Evolutionary conservation across 2,113 vertebrate genomes (phyloP), one percentile per base, ranked within the genome.

Genomic region (Lophius piscatorius): DNA sequence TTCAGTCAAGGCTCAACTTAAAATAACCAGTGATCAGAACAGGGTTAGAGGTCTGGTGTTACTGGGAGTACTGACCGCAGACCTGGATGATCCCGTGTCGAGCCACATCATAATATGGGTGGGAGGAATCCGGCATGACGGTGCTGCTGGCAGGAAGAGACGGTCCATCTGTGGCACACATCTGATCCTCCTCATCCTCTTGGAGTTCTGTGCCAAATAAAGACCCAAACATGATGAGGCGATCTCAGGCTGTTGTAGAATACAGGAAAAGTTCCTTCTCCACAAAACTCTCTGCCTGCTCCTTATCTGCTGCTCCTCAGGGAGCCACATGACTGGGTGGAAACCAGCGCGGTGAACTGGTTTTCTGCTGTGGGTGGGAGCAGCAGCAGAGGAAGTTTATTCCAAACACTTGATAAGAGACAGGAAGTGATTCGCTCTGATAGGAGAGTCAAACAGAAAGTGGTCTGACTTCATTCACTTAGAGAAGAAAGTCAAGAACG

Each of bases 1-100:
- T n/a, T n/a, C n/a, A n/a, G n/a, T n/a, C n/a, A n/a, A n/a, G n/a
- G n/a, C n/a, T n/a, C n/a, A n/a, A n/a, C n/a, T n/a, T n/a, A n/a
- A n/a, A n/a, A n/a, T n/a, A n/a, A n/a, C n/a, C n/a, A n/a, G n/a
- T n/a, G n/a, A n/a, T n/a, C n/a, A n/a, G n/a, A n/a, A n/a, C 26
- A 28, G 31, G 3, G 8, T 9, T 33, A 10, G 11, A 33, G 9
- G 11, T 11, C 11, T 9, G 31, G 11, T 9, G 31, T 17, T 1
- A 10, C 9, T 40, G 41, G 20, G 11, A 2, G 4, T 11, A 64
- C 81, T 23, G 69, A 96, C 94, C 94, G 64, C 90, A 92, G 70
- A 95, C 88, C 59, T 95, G 94, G 38, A 96, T 73, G 70, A 96
- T 94, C 22, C 94, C 90, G 0, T 97, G 94, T 18, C 94, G 90